A percentile compares a stretch with the other conserved stretches of the same genome.
Conservation (phyloP, 2,797 vertebrate genomes). For the Ceryle rudis region DNA sequence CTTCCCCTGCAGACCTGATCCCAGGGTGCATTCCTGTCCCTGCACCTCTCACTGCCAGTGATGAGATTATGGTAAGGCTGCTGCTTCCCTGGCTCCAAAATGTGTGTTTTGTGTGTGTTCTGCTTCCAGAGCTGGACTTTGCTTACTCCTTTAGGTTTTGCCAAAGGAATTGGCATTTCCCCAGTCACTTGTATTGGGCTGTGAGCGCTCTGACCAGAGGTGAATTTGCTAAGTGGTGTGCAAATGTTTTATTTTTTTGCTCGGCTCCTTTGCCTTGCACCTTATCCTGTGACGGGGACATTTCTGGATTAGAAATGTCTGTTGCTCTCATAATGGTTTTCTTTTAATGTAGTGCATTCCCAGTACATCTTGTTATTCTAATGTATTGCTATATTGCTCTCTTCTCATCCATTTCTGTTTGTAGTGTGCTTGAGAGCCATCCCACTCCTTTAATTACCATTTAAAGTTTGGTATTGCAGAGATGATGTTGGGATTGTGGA, state of each 20-base stretch:
- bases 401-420: not conserved
- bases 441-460: not conserved
- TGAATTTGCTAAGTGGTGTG: not conserved
- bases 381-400: not conserved
- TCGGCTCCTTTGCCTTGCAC: not conserved
- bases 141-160: not conserved
- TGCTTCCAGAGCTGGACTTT: not conserved
- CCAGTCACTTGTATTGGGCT: not conserved
- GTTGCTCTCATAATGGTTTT: not conserved
- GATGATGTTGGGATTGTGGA: not conserved
- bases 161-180: not conserved
- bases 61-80: not conserved
- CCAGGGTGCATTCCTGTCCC: not conserved
- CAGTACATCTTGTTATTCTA: not conserved
- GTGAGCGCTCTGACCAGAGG: not conserved
- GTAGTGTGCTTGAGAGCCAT: not conserved
- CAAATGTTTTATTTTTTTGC: not conserved
- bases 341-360: not conserved
- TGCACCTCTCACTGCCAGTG: not conserved
- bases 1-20: not conserved
- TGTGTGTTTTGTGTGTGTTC: not conserved
- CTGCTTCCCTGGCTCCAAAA: not conserved
- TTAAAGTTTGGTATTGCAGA: not conserved
- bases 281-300: not conserved
- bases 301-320: not conserved